Base-by-base conservation (phyloP, 2,113 vertebrate genomes). In the Leucopsar rothschildi region DNA sequence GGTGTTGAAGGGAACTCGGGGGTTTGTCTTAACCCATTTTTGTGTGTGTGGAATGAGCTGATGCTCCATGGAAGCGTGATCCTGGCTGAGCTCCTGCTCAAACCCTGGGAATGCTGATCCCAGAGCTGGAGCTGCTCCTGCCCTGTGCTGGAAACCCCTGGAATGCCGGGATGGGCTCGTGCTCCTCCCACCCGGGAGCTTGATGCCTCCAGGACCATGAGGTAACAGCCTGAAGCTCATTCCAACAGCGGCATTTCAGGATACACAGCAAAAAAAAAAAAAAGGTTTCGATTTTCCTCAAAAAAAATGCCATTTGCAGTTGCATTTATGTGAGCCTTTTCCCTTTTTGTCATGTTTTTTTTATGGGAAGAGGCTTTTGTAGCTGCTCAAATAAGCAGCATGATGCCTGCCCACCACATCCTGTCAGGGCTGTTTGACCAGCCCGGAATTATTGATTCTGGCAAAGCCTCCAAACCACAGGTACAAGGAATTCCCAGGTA, bases 381-480 rank as follows among this genome's bases (percentile, higher is more conserved):
- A 33, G 25, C 57, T 73, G 53, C n/a, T 71, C 53, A 33, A 22
- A 61, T 11, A 82, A 69, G 8, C 53, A 33, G 13, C 2, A 3
- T 56, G 8, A 4, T 64, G 27, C 76, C 40, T 80, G 53, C 25
- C 53, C 44, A 33, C 28, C 40, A 49, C 5, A 2, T 59, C 61
- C 63, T 83, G 45, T 66, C 83, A 69, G 47, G 20, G 29, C 82
- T 82, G 64, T 83, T 72, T 80, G 90, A 42, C 52, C 76, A 86
- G 42, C 52, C 47, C 0, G 5, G 40, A 82, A 50, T 93, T 92
- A 88, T 81, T 53, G 92, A 88, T 83, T 25, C 82, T 93, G 84
- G 82, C 55, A 84, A 85, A 91, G 65, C 65, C 86, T 87, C 5
- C 8, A 47, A 37, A 70, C 39, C 61, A 65, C 64, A 5, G 49